These are phyloP conservation scores for Stenodera caucasica DNA, from an alignment of 2,888 invertebrate species.

Conservation along the genomic window DNA sequence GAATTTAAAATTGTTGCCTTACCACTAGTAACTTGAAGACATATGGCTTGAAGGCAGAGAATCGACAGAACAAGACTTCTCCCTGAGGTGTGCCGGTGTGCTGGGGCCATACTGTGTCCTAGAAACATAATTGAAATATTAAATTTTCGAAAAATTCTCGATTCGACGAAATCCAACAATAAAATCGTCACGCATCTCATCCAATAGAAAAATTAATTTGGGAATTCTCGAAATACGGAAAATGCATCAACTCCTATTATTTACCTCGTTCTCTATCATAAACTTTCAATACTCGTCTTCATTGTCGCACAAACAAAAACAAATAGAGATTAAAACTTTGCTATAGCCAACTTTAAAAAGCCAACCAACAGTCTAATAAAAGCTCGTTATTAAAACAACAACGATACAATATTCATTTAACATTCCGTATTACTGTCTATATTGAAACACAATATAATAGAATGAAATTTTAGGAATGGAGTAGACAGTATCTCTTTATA, in stretches of 20 bases:
- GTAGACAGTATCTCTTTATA: neutral
- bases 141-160: too few species aligned
- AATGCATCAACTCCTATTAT: too few species aligned
- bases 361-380: neutral
- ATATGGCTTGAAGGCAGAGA: constrained; percentile 73
- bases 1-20: constrained; percentile 54
- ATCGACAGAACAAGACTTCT: constrained; percentile 76
- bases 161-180: too few species aligned
- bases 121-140: too few species aligned
- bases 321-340: constrained; percentile 2
- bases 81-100: constrained; percentile 81
- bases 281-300: neutral
- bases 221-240: too few species aligned
- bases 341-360: neutral
- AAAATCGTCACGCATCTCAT: too few species aligned
- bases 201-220: too few species aligned
- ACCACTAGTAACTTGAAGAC: constrained; percentile 78
- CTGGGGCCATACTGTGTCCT: constrained; percentile 85
- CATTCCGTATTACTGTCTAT: too few species aligned
- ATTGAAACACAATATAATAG: neutral
- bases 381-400: neutral
- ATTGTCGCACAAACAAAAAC: neutral
- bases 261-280: neutral
- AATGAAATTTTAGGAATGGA: neutral
- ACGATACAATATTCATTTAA: too few species aligned